These are phyloP conservation scores for Anneissia japonica DNA, from an alignment of 35 echinoderm and acorn worm genomes.

Conservation along the genomic window DNA sequence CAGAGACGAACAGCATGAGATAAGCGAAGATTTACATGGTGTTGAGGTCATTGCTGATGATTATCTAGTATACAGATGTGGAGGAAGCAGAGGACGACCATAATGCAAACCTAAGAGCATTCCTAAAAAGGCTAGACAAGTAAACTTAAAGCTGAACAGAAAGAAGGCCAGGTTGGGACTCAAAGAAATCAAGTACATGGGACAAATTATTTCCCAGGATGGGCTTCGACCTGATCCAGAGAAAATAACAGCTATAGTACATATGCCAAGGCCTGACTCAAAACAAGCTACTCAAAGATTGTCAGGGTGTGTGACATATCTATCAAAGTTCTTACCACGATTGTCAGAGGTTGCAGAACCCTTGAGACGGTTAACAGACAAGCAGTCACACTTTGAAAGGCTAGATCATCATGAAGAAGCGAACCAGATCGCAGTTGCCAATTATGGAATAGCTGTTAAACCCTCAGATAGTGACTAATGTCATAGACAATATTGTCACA, in stretches of 20 bases:
- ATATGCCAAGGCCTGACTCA: conserved; percentile 16
- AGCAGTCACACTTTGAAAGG: conserved; percentile 40
- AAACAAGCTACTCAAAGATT: conserved; percentile 34
- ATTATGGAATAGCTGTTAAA: conserved; percentile 44
- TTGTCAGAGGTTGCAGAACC: conserved; percentile 52
- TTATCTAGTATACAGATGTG: conserved; percentile 20
- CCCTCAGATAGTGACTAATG: conserved; percentile 34
- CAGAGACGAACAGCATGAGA: conserved; percentile 52
- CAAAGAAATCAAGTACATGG: conserved; percentile 6
- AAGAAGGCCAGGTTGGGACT: not conserved
- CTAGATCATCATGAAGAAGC: conserved; percentile 6
- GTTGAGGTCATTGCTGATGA: conserved; percentile 41
- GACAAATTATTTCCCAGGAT: not conserved
- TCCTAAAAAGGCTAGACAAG: conserved; percentile 30
- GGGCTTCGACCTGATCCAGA: conserved; percentile 6
- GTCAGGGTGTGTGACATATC: conserved; percentile 37
- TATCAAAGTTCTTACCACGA: conserved; percentile 40
- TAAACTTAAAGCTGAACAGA: conserved; percentile 41
- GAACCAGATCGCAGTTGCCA: too few relatives aligned
- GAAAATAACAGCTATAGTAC: conserved; percentile 18
- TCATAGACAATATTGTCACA: conserved; percentile 51
- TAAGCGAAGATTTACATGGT: conserved; percentile 24
- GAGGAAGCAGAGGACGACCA: conserved; percentile 35
- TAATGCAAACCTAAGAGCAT: conserved; percentile 28
- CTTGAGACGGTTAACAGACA: conserved; percentile 40